A percentile compares a stretch with the other conserved stretches of the same genome.
These are phyloP conservation scores for Gnathochromis pfefferi DNA, from an alignment of 2,113 vertebrate species.

Conservation along the genomic window DNA sequence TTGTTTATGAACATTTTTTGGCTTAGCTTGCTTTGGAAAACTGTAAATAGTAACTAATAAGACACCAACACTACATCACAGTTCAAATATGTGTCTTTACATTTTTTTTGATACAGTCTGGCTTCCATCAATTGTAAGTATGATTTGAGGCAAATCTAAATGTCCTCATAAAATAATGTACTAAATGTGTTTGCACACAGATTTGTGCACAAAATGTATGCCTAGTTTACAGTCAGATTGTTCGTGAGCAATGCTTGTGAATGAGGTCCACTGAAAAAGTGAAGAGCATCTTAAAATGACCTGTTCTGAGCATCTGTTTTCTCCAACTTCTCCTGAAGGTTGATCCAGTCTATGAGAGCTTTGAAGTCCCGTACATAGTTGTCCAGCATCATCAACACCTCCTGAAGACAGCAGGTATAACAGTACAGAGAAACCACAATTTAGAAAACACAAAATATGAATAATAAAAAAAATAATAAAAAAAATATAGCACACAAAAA, in stretches of 20 bases:
- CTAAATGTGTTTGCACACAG: background rate
- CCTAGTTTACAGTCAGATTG: background rate
- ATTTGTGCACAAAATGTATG: background rate
- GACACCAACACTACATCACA: background rate
- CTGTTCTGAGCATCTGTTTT: conserved; percentile 98
- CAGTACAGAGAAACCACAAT: background rate
- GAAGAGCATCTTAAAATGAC: conserved; percentile 54
- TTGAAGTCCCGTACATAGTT: conserved; percentile 99
- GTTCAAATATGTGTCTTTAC: background rate
- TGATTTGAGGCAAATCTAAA: background rate
- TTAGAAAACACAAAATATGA: background rate
- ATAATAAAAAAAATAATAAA: background rate
- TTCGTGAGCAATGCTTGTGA: background rate
- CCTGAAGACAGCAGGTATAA: conserved; percentile 64
- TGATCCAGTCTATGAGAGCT: conserved; percentile 98
- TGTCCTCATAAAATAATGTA: background rate
- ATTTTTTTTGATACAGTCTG: background rate
- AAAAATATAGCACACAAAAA: background rate
- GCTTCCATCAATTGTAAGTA: background rate
- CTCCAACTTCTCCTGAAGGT: conserved; percentile 97
- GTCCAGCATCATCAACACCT: conserved; percentile 98
- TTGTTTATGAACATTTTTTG: background rate
- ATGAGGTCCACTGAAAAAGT: background rate
- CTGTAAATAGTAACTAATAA: background rate
- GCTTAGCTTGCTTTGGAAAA: background rate